Base-by-base conservation (phyloP, 1,140 invertebrate species). In the Thrips palmi region DNA sequence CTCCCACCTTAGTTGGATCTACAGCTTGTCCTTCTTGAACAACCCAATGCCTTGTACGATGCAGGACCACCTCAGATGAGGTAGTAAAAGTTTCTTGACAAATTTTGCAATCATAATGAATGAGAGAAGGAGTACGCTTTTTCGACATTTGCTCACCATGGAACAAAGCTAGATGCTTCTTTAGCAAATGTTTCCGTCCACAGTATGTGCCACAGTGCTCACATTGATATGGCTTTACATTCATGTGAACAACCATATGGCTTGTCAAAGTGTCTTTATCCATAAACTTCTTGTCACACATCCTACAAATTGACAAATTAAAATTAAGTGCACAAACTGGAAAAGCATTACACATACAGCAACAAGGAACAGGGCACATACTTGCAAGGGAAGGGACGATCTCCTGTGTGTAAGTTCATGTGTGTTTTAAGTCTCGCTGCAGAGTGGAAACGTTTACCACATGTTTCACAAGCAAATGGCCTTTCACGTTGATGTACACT, bases 131-230 rank as follows among this genome's bases (percentile, higher is more conserved):
- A 48, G 6, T 33, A 36, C 11, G 32, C 39, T 34, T 48, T 37
- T 36, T 44, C 33, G 18, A 32, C n/a, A n/a, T 33, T 14, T 33
- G 15, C n/a, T 43, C 35, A 33, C 42, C 44, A 27, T 48, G 46
- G 23, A 35, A 29, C 3, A 37, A 21, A 10, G 41, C n/a, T 12
- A 49, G 34, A 32, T 49, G 48, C 28, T 43, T 46, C 20, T 37
- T 41, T 22, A 49, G 32, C 38, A 43, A 45, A 30, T 39, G 39
- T 43, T 45, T 47, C n/a, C 41, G 28, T 8, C 41, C 39, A 30
- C 44, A 49, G 20, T 27, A 43, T 37, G 47, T 49, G 4, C 45
- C 45, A 41, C 48, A 49, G 8, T 39, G 40, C 17, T 49, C 48
- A 36, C 48, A 49, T 11, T 36, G 19, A 30, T 33, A 48, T n/a